Evolutionary conservation across 64 coral and sea anemone species (phyloP).

Genomic region (Stichodactyla mertensii): DNA sequence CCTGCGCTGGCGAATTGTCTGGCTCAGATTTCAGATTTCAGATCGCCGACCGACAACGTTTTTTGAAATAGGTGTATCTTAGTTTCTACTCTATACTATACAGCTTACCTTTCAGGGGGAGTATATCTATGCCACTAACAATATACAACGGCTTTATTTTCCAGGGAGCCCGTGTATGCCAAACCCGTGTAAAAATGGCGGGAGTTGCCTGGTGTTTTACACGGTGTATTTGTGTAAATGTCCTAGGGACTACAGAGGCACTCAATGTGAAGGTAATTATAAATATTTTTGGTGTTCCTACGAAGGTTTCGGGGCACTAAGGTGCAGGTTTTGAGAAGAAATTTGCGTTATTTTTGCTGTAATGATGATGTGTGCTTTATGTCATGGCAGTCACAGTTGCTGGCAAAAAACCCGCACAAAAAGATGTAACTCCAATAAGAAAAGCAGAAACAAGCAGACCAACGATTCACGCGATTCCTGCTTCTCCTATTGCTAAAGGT

Average conservation of each 20-base stretch:
- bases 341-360: too few species aligned
- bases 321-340: too few species aligned
- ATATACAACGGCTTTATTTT: neutral
- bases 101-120: too few species aligned
- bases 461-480: neutral
- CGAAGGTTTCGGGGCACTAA: too few species aligned
- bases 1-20: too few species aligned
- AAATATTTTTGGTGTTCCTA: neutral
- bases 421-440: neutral
- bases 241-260: slow-evolving; percentile 81
- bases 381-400: neutral
- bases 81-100: too few species aligned
- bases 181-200: slow-evolving; percentile 75
- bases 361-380: too few species aligned
- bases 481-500: neutral
- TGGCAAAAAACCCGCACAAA: neutral
- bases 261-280: slow-evolving; percentile 74
- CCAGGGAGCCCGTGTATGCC: slow-evolving; percentile 72
- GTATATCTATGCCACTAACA: neutral
- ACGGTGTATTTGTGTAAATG: slow-evolving; percentile 98
- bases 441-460: neutral
- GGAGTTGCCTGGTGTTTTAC: slow-evolving; percentile 84
- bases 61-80: too few species aligned
- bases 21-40: too few species aligned
- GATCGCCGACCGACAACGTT: too few species aligned